Evolutionary conservation across 92 coral and sea anemone genomes (phyloP), one percentile per base, ranked within the genome.

Genomic region (Parazoanthus atlanticus): DNA sequence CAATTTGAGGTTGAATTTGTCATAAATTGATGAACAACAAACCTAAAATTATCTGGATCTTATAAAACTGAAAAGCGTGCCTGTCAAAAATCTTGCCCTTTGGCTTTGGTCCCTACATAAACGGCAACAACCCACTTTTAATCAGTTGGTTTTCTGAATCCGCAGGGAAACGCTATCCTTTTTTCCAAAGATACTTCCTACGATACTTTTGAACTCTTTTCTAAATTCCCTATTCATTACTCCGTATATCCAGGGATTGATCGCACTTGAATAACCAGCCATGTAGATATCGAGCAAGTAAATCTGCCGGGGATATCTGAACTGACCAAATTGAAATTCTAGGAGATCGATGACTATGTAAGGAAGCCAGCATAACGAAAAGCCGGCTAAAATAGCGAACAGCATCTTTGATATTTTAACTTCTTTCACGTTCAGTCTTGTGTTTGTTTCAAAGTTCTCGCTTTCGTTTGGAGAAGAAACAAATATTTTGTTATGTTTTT

Each of bases 241-340:
- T 43, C 61, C 82, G 34, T 78, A 78, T 46, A 78, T 78, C 82
- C 82, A 78, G 34, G 82, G 82, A 46, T 78, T 78, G 58, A 78
- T 78, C 3, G 66, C 40, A 78, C 82, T 78, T 16, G 82, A 78
- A 46, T 41, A 78, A n/a, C 82, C 82, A 11, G 82, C 82, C 82
- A 78, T 78, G 33, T 47, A 46, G 8, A 78, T 78, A 78, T 78
- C 82, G 33, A 78, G 34, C 66, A 78, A n/a, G 65, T 78, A 78
- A 78, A 78, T 25, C 40, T 78, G 64, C 36, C 82, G 82, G 0
- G 82, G 64, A 28, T 43, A 46, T 31, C 21, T 16, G 25, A 43
- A 78, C 82, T 78, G 82, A 6, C 82, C 82, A 78, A 78, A 29
- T 3, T 9, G 47, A 1, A 43, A 78, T 52, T 78, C 82, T 6